Base-by-base conservation (phyloP, 2,113 vertebrate genomes). In the Eulacestoma nigropectus region DNA sequence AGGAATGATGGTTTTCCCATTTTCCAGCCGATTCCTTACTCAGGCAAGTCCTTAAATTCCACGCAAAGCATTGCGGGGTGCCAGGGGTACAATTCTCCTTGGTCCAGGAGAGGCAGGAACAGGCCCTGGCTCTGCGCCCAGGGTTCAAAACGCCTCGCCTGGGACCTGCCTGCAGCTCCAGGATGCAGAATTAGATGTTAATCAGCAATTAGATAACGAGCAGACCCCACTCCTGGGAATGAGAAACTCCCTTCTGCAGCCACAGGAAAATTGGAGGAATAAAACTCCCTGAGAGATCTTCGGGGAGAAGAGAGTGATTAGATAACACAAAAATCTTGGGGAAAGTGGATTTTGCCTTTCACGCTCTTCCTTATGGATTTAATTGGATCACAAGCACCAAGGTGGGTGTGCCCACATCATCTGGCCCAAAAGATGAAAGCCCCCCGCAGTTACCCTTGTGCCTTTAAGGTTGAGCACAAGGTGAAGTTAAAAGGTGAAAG, bases 201-300 rank as follows among this genome's bases (percentile, higher is more conserved):
- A 93, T 95, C 89, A 92, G 88, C 42, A 92, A 92, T 84, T 86
- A 95, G 88, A 84, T 32, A 95, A 92, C 0, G 9, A 68, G 80
- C 83, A 92, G 68, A 44, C 60, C 5, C 37, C 2, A n/a, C 84
- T 95, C 68, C 33, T 56, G 91, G 83, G 83, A 92, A 84, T 27
- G 20, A 84, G 69, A 77, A 90, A 89, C 52, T 75, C 76, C 80
- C 41, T 81, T 44, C 59, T 86, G 72, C 52, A 59, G 35, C 4
- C 68, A 14, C 72, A 55, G 76, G 59, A 86, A 86, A 93, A 83
- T 35, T 3, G 37, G 26, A 50, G 75, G 37, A 41, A 70, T 70
- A 62, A 95, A 93, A 93, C 42, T 59, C 23, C 50, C 64, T 3
- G n/a, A 0, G 3, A 57, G 46, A 69, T 39, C 59, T 84, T 41